A percentile compares a stretch with the other conserved stretches of the same genome.
Conservation (phyloP, 2,113 vertebrate genomes). For the Vombatus ursinus region DNA sequence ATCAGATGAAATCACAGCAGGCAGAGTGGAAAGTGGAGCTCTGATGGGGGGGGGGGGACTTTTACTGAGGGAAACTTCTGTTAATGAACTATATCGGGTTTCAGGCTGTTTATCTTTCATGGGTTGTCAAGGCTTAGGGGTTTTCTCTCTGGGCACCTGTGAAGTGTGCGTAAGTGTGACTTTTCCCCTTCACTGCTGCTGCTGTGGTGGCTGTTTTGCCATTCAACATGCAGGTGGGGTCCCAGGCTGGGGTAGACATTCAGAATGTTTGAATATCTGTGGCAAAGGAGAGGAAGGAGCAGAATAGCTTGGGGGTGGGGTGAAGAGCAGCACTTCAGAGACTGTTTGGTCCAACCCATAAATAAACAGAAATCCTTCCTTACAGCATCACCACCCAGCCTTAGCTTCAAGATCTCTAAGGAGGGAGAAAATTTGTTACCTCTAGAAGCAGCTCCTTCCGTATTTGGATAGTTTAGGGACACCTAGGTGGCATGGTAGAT, state of each 20-base stretch:
- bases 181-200: slow-evolving; percentile 2
- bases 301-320: neutral
- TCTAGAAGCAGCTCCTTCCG: neutral
- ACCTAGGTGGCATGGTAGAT: neutral
- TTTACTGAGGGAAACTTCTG: slow-evolving; percentile 68
- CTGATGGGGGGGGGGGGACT: neutral
- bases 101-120: slow-evolving; percentile 24
- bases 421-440: neutral
- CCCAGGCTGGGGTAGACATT: neutral
- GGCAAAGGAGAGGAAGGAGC: neutral
- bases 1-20: slow-evolving; percentile 58
- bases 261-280: neutral
- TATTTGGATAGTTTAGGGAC: neutral
- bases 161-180: neutral
- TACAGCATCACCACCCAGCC: neutral
- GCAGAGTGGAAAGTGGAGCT: slow-evolving; percentile 63
- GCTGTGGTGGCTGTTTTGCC: neutral
- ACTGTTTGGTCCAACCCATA: neutral
- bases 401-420: neutral
- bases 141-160: neutral
- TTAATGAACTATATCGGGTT: slow-evolving; percentile 50
- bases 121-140: slow-evolving; percentile 24
- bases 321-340: neutral
- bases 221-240: neutral
- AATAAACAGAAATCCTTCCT: neutral